These are phyloP conservation scores for Oncorhynchus tshawytscha DNA, from an alignment of 2,113 vertebrate species.

Conservation along the genomic window DNA sequence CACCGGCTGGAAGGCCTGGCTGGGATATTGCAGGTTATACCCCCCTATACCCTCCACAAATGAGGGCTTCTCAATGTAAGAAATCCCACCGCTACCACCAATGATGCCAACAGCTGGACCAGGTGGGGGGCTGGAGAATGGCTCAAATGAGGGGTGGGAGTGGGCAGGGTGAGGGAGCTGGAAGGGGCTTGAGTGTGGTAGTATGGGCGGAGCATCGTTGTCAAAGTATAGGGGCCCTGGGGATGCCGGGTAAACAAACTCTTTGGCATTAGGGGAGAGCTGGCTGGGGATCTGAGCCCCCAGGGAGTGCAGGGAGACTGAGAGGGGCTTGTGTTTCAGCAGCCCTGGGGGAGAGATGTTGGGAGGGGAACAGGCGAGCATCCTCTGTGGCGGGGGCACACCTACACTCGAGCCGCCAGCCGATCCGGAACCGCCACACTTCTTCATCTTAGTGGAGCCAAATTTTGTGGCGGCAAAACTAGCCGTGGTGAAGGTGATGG, in stretches of 20 bases:
- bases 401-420: slow-evolving; percentile 30
- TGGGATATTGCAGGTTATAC: slow-evolving; percentile 96
- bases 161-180: slow-evolving; percentile 53
- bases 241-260: slow-evolving; percentile 89
- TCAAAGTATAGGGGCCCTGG: slow-evolving; percentile 84
- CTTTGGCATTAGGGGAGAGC: slow-evolving; percentile 97
- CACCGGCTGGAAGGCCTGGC: slow-evolving; percentile 93
- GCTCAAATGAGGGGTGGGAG: slow-evolving; percentile 68
- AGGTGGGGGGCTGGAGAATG: slow-evolving; percentile 72
- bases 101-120: slow-evolving; percentile 66
- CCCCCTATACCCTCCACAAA: slow-evolving; percentile 93
- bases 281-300: slow-evolving; percentile 75
- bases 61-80: slow-evolving; percentile 92
- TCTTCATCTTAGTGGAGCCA: slow-evolving; percentile 99
- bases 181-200: slow-evolving; percentile 78
- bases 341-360: slow-evolving; percentile 74
- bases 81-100: slow-evolving; percentile 73
- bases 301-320: slow-evolving; percentile 92
- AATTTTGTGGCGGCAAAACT: slow-evolving; percentile 98
- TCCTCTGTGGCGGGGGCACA: slow-evolving; percentile 64
- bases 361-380: slow-evolving; percentile 84
- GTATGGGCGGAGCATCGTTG: slow-evolving; percentile 76
- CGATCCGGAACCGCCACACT: slow-evolving; percentile 72
- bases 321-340: slow-evolving; percentile 92
- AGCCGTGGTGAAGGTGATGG: slow-evolving; percentile 96